phyloP scores from a whole-genome alignment of 2,113 vertebrate species.

The Crotalus horridus region DNA sequence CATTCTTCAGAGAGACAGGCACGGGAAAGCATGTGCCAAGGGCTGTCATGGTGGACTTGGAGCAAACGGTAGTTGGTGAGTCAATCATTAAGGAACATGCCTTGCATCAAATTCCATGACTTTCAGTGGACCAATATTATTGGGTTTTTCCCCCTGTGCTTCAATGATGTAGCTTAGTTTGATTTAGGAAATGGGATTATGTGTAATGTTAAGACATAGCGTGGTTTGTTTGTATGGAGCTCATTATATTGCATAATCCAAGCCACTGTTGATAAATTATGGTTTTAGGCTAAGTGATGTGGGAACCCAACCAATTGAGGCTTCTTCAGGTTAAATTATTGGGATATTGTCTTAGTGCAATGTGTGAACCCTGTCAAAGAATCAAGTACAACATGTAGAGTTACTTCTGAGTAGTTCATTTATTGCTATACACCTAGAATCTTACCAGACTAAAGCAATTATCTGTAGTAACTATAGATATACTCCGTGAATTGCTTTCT shows the following conservation, averaged over 20 bases:
- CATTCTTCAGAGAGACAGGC: conserved; percentile 71
- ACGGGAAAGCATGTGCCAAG: conserved; percentile 65
- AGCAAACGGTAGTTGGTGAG: conserved; percentile 71
- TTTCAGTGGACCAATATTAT: neutral
- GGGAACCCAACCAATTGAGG: neutral
- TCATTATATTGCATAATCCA: neutral
- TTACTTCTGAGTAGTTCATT: neutral
- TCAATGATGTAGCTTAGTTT: neutral
- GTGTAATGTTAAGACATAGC: neutral
- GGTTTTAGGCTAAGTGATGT: neutral
- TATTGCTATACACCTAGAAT: neutral
- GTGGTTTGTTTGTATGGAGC: neutral
- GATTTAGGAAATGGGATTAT: neutral
- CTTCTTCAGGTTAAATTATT: neutral
- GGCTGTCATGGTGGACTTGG: conserved; percentile 72
- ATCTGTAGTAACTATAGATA: neutral
- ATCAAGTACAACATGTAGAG: neutral
- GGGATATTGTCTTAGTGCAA: neutral
- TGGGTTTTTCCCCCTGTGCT: neutral
- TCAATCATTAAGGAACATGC: neutral
- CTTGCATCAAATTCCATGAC: neutral
- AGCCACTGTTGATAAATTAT: neutral
- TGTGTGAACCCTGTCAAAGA: neutral
- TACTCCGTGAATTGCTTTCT: neutral
- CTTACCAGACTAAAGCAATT: neutral